Base-by-base conservation (phyloP, 1,140 invertebrate genomes). In the Papilio machaon region DNA sequence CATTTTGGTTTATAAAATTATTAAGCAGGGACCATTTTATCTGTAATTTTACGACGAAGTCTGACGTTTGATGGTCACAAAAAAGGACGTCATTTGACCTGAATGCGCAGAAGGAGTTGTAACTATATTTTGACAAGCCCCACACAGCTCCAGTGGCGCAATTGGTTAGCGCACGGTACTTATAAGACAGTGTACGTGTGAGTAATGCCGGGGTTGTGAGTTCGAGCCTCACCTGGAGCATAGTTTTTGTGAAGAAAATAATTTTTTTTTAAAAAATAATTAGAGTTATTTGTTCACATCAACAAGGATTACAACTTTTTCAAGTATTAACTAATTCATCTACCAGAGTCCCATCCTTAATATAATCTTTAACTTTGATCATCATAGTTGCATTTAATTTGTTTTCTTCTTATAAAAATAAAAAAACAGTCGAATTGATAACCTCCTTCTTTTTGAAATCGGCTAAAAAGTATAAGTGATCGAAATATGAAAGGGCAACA, bases 101-200 rank as follows among this genome's bases (percentile, higher is more conserved):
- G 75, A 76, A 81, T 74, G 81, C 70, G n/a, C 23, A 49, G 83
- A 80, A 83, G 81, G 83, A 84, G 15, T 11, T 9, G 38, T 47
- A 60, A 58, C 35, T 54, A 75, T 85, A 87, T 91, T 92, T 91
- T 84, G 81, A 54, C 79, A 8, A 0, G 9, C 19, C 17, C 1
- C 15, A 35, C 86, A 88, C 79, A 91, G 97, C 97, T 97, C 97
- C 97, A 98, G 98, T 98, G 97, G 97, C 98, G 98, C 97, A 98
- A 98, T 98, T 97, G 98, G 98, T 98, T 98, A 98, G 98, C 97
- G 97, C 98, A 98, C 97, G 97, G 98, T 98, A 98, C 98, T 98
- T 98, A 98, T 98, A 98, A 95, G 96, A 96, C 97, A 97, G 97
- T 97, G 95, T 95, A 95, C 95, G 96, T 97, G 96, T 97, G 97